Base-by-base conservation (phyloP, 2,888 invertebrate genomes). In the Sinhomidia bicolor region DNA sequence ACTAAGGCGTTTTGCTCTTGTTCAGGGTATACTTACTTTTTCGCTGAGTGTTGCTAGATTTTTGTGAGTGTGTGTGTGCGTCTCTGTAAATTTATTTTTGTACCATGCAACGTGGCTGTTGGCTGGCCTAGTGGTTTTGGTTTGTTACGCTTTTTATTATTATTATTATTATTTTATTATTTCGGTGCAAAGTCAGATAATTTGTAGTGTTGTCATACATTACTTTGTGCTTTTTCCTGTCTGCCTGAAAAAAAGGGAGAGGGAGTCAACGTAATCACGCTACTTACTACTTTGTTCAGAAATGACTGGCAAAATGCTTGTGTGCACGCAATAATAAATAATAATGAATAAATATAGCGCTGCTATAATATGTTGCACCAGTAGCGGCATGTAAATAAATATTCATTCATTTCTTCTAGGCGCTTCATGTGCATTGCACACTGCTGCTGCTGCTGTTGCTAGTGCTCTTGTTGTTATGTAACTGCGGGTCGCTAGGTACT, bases 261-360 rank as follows among this genome's bases (percentile, higher is more conserved):
- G 54, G 41, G 78, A 78, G 54, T 36, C 5, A 57, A 32, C 20
- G 20, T 54, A 36, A 79, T 36, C 79, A 79, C 57, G 74, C 65
- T 32, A 62, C 62, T 26, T n/a, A 9, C 14, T 23, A 71, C 65
- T 26, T 44, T 74, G 74, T 6, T 74, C 26, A 51, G 3, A 7
- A 51, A 51, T 51, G 51, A 51, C 12, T 41, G 51, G 4, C 7
- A 47, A 74, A 47, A 44, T 44, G 47, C 26, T 26, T 47, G 74
- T 74, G 74, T 74, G 74, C 74, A 74, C 74, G 74, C 74, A 74
- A 74, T 74, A 20, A 74, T 74, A 74, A 74, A 74, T 74, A 47
- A 74, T 71, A 68, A 26, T 23, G n/a, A 17, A 36, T 65, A 36
- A 74, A 74, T 14, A 14, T 74, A 74, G 44, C 23, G 23, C n/a